phyloP scores from a whole-genome alignment of 2,113 vertebrate species.

The Pandion haliaetus region DNA sequence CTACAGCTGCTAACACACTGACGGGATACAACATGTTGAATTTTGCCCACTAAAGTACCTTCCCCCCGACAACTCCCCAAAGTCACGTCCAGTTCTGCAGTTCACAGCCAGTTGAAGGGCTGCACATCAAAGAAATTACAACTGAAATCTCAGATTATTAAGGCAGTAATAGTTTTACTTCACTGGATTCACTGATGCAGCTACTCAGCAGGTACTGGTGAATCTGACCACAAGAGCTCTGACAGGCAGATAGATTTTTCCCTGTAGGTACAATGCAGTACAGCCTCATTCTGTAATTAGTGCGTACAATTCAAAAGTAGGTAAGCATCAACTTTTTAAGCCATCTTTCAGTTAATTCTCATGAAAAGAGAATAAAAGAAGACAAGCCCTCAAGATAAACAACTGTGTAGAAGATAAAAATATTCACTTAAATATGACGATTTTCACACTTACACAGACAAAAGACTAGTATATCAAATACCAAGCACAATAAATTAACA shows the following conservation, averaged over 20 bases:
- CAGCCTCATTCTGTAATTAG: neutral
- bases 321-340: neutral
- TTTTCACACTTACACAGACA: slow-evolving; percentile 44
- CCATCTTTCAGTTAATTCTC: neutral
- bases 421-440: slow-evolving; percentile 41
- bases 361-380: neutral
- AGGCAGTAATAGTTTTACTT: slow-evolving; percentile 43
- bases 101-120: neutral
- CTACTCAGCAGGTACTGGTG: neutral
- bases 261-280: neutral
- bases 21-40: neutral
- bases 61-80: neutral
- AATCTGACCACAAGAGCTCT: neutral
- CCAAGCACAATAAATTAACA: slow-evolving; percentile 71
- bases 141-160: slow-evolving; percentile 42
- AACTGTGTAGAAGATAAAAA: slow-evolving; percentile 16
- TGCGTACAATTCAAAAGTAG: neutral
- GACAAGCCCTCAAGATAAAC: slow-evolving; percentile 14
- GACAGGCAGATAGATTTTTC: neutral
- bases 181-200: slow-evolving; percentile 6
- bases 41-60: neutral
- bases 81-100: neutral
- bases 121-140: neutral
- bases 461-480: slow-evolving; percentile 52
- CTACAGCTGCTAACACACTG: neutral